Conservation (phyloP, 2,113 vertebrate species). For the Thomomys bottae region DNA sequence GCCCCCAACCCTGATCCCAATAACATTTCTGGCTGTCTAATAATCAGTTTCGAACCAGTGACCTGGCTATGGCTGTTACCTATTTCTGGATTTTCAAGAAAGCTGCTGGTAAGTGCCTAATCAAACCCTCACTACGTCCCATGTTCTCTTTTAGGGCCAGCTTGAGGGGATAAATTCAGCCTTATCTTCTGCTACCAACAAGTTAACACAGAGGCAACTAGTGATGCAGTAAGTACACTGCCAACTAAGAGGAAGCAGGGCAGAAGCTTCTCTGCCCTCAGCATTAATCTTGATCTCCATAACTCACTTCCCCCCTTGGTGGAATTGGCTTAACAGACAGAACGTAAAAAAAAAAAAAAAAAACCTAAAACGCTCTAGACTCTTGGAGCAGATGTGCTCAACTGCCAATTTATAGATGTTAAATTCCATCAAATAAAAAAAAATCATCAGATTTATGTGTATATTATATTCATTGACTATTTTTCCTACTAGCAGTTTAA, state of each 20-base stretch:
- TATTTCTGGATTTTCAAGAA: neutral
- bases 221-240: neutral
- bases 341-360: slow-evolving; percentile 21
- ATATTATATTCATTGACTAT: slow-evolving; percentile 14
- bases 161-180: slow-evolving; percentile 36
- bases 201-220: neutral
- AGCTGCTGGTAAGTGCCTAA: neutral
- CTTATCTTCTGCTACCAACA: neutral
- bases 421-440: slow-evolving; percentile 20
- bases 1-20: too few relatives aligned
- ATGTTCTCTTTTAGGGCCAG: neutral
- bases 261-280: slow-evolving; percentile 11
- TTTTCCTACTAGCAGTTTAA: slow-evolving; percentile 44
- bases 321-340: neutral
- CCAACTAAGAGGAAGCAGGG: slow-evolving; percentile 25
- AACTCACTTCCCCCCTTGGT: neutral
- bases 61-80: neutral
- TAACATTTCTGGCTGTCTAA: neutral
- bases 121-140: neutral
- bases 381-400: slow-evolving; percentile 10
- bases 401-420: neutral
- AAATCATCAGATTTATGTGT: neutral
- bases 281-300: slow-evolving; percentile 41
- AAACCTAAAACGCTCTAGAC: neutral
- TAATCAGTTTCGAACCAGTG: neutral